Percentiles rank a stretch among this genome's conserved stretches.
Conservation (phyloP, 2,113 vertebrate genomes). For the Talpa occidentalis region DNA sequence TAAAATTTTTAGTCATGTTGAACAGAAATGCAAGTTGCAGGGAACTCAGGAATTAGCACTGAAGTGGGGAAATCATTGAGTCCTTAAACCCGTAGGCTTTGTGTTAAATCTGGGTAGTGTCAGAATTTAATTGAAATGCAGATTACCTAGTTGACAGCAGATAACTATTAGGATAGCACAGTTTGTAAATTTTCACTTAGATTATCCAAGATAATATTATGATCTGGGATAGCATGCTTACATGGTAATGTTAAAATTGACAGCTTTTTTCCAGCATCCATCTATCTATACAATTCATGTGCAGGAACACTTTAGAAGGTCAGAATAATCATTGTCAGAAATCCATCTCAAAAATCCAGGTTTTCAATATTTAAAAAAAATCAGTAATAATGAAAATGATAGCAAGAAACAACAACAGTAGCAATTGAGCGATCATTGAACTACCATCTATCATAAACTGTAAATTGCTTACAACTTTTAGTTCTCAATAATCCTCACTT, state of each 20-base stretch:
- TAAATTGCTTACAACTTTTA: not conserved
- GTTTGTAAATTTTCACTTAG: not conserved
- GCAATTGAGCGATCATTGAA: not conserved
- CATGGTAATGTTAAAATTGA: not conserved
- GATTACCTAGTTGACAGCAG: not conserved
- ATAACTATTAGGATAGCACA: not conserved
- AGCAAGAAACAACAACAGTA: not conserved
- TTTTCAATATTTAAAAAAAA: not conserved
- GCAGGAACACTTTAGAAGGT: not conserved
- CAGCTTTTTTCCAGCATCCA: not conserved
- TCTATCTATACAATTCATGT: rapidly evolving
- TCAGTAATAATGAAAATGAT: not conserved
- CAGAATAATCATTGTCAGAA: not conserved
- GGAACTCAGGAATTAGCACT: not conserved
- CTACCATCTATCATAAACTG: not conserved
- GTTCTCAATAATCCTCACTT: not conserved
- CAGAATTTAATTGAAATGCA: not conserved
- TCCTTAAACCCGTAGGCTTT: not conserved
- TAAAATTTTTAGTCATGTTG: not conserved
- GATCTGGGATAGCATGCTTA: not conserved
- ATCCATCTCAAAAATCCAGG: not conserved
- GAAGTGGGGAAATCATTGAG: not conserved
- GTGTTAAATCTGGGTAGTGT: not conserved
- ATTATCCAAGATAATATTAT: not conserved
- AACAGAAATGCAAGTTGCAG: not conserved